phyloP scores from a whole-genome alignment of 2,797 vertebrate genomes.

The Rousettus madagascariensis region DNA sequence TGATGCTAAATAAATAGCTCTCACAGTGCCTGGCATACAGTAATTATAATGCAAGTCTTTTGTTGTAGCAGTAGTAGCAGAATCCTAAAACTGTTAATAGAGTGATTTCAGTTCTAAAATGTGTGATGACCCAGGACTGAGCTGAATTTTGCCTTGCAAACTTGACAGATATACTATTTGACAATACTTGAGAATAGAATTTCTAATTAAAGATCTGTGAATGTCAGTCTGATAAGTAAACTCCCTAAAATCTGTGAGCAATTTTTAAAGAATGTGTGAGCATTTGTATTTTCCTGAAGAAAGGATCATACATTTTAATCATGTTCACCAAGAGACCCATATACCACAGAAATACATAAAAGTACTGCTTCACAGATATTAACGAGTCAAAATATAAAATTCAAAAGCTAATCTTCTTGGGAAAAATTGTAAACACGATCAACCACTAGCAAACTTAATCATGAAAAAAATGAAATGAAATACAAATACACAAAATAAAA shows the following conservation, averaged over 20 bases:
- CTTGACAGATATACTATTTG: not conserved
- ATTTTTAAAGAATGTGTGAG: not conserved
- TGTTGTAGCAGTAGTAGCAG: not conserved
- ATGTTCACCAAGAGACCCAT: not conserved
- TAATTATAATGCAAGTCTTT: not conserved
- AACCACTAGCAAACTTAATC: not conserved
- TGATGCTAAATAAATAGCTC: not conserved
- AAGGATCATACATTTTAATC: not conserved
- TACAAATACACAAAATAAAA: not conserved
- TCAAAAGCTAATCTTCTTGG: not conserved
- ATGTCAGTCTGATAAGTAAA: not conserved
- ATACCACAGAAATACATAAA: not conserved
- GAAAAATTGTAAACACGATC: not conserved
- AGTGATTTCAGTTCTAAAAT: not conserved
- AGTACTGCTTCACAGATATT: not conserved
- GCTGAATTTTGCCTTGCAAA: not conserved
- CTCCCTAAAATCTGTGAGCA: not conserved
- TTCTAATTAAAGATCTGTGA: not conserved
- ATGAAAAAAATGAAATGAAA: not conserved
- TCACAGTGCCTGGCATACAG: not conserved
- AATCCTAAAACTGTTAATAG: not conserved
- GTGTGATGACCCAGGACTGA: not conserved
- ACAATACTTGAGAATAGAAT: not conserved
- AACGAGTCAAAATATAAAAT: not conserved
- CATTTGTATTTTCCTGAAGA: not conserved